A percentile compares a stretch with the other conserved stretches of the same genome.
Conservation (phyloP, 2,113 vertebrate species). For the Typhlomys cinereus region DNA sequence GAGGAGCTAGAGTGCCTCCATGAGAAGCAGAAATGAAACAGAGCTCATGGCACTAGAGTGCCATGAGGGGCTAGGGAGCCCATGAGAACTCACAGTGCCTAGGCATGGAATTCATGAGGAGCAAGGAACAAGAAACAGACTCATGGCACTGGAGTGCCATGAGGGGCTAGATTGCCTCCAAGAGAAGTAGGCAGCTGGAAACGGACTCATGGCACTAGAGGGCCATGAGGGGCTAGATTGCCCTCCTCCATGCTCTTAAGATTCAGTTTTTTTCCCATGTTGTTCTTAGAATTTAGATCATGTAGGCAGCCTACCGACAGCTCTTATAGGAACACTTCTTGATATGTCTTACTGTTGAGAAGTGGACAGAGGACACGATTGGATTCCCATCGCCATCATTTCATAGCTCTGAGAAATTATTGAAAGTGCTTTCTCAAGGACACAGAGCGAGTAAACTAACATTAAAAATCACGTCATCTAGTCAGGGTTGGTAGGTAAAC, state of each 20-base stretch:
- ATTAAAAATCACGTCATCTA: neutral
- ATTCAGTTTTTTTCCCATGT: neutral
- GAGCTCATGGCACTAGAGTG: no score
- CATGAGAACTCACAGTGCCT: no score
- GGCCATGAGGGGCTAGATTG: no score
- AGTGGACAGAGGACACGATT: neutral
- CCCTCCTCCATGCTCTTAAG: slow-evolving; percentile 3
- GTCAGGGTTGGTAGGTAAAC: neutral
- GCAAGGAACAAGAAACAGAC: no score
- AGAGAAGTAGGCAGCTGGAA: no score
- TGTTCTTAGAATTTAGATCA: neutral
- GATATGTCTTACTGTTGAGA: neutral
- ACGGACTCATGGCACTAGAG: no score
- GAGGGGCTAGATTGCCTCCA: no score
- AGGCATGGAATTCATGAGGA: no score
- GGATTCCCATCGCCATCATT: neutral
- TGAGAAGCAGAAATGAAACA: no score
- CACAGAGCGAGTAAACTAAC: neutral
- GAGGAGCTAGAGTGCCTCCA: no score
- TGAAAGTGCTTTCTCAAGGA: neutral
- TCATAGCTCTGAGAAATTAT: neutral
- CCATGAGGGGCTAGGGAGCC: no score
- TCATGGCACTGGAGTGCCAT: no score
- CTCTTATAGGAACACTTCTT: neutral
- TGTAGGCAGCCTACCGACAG: neutral